phyloP scores from a whole-genome alignment of 2,888 invertebrate species.

The Drosophila atripex region DNA sequence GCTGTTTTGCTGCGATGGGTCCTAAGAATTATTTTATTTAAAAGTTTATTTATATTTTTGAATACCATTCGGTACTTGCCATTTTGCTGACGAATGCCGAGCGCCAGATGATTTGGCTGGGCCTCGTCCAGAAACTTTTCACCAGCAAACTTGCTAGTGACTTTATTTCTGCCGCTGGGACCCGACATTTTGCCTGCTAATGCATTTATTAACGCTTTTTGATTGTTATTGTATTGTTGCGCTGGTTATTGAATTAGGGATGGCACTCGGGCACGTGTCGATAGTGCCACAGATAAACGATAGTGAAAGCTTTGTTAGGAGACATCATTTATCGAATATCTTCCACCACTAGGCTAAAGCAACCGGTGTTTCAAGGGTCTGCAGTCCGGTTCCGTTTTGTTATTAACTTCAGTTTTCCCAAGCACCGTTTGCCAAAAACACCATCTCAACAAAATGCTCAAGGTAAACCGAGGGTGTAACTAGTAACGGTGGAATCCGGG shows the following conservation, averaged over 20 bases:
- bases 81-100: background rate
- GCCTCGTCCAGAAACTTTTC: background rate
- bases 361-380: constrained; percentile 2
- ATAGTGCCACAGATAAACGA: background rate
- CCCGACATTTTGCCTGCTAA: background rate
- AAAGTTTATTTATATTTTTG: too few species aligned
- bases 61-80: background rate
- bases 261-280: background rate
- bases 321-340: background rate
- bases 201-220: background rate
- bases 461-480: background rate
- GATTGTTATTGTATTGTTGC: background rate
- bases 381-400: background rate
- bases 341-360: background rate
- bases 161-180: background rate
- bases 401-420: background rate
- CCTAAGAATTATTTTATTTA: background rate
- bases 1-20: constrained; percentile 12
- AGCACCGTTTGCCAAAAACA: background rate
- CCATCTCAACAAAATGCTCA: background rate
- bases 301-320: background rate
- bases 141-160: background rate
- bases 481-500: background rate
- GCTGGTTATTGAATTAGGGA: background rate
- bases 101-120: background rate